These are phyloP conservation scores for Ophiodon elongatus DNA, from an alignment of 2,113 vertebrate species.

Conservation along the genomic window DNA sequence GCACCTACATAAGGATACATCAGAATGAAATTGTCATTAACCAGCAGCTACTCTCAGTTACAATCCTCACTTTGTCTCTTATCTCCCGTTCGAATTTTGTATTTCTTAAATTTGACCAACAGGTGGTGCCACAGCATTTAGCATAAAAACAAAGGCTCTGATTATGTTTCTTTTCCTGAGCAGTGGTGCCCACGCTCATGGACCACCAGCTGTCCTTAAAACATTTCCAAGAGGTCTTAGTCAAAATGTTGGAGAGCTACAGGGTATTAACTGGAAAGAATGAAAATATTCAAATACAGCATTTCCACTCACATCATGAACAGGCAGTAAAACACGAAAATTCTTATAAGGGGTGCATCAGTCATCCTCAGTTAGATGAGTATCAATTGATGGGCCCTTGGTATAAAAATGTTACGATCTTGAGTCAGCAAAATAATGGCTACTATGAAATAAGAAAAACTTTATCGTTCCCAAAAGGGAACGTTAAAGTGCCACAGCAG, in stretches of 20 bases:
- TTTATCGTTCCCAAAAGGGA: background rate
- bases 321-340: background rate
- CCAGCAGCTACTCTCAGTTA: background rate
- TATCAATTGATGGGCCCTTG: background rate
- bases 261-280: background rate
- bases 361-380: background rate
- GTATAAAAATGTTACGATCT: constrained; percentile 14
- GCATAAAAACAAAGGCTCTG: constrained; percentile 9
- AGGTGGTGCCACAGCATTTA: constrained; percentile 55
- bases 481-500: background rate
- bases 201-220: constrained; percentile 17
- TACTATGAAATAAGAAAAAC: background rate
- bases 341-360: background rate
- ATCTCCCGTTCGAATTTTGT: background rate
- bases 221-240: background rate
- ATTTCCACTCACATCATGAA: background rate
- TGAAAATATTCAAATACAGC: background rate
- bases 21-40: background rate
- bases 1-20: background rate
- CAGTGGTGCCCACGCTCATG: background rate
- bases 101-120: constrained; percentile 44
- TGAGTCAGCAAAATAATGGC: background rate
- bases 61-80: background rate
- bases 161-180: constrained; percentile 5
- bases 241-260: background rate